These are phyloP conservation scores for Oceanites oceanicus DNA, from an alignment of 2,113 vertebrate species.

Conservation along the genomic window DNA sequence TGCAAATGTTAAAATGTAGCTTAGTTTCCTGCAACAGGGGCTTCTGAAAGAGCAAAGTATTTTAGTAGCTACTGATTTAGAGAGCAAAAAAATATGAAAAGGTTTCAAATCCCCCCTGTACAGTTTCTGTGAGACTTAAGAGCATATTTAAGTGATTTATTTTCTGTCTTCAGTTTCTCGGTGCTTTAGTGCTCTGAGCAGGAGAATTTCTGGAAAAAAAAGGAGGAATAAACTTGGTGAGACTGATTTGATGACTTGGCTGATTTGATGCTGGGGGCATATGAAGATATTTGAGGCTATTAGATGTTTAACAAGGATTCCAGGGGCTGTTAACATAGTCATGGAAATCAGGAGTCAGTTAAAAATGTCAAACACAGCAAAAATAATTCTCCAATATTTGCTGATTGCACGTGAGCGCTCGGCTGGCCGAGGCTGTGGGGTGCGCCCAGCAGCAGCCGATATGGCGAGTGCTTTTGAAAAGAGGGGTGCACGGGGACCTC, in stretches of 20 bases:
- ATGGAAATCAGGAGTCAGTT: not conserved
- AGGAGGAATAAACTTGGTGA: not conserved
- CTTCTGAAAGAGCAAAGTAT: not conserved
- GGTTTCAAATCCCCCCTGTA: not conserved
- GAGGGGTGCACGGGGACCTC: no score
- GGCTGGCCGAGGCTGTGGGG: not conserved
- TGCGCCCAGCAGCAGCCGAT: fast-evolving
- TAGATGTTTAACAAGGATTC: not conserved
- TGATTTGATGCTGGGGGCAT: not conserved
- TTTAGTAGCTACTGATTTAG: not conserved
- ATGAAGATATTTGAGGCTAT: not conserved
- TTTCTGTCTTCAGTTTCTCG: not conserved
- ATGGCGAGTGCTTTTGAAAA: not conserved
- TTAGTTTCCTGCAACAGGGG: not conserved
- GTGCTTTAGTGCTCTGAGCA: not conserved
- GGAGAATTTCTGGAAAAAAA: not conserved
- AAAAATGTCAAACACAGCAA: not conserved
- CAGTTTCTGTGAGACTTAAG: not conserved
- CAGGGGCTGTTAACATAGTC: not conserved
- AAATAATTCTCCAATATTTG: not conserved
- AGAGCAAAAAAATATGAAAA: not conserved
- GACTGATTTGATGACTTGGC: not conserved
- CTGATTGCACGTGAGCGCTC: fast-evolving
- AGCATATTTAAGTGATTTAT: not conserved
- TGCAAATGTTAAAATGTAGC: not conserved